Evolutionary conservation across 2,113 vertebrate species (phyloP).

Genomic region (Oncorhynchus clarkii): DNA sequence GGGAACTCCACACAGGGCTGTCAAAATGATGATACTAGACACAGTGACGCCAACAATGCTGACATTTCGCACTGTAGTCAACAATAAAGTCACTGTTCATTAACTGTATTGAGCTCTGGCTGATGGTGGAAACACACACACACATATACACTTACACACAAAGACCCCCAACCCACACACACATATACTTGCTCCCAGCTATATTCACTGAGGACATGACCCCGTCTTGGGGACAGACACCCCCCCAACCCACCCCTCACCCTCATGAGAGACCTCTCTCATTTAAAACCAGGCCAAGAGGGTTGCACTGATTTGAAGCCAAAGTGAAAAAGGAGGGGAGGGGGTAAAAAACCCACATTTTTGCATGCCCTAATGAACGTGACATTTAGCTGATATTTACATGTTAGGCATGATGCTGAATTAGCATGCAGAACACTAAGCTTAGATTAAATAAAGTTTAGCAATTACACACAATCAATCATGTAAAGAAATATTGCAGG

Average conservation of each 20-base stretch:
- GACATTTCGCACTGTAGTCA: constrained; percentile 56
- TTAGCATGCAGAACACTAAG: constrained; percentile 61
- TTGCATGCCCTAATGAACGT: constrained; percentile 69
- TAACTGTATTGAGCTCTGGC: constrained; percentile 32
- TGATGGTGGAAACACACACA: constrained; percentile 11
- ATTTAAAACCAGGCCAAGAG: constrained; percentile 17
- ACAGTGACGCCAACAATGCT: constrained; percentile 41
- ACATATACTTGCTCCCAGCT: constrained; percentile 18
- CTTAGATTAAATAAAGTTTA: constrained; percentile 71
- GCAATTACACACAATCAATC: constrained; percentile 36
- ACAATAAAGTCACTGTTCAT: constrained; percentile 52
- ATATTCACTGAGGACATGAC: constrained; percentile 39
- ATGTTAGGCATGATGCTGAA: constrained; percentile 59
- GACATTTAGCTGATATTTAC: constrained; percentile 81
- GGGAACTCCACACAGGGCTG: constrained; percentile 3
- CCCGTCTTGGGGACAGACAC: constrained; percentile 21
- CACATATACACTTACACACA: too few species aligned
- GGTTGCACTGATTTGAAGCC: constrained; percentile 48
- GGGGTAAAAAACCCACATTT: constrained; percentile 44
- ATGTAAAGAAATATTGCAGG: constrained; percentile 29
- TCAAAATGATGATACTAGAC: constrained; percentile 39
- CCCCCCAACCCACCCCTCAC: not conserved
- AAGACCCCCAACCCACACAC: not conserved
- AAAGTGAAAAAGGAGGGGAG: not conserved
- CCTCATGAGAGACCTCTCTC: not conserved